Evolutionary conservation across 1,140 invertebrate genomes (phyloP).

Genomic region (Euwallacea fornicatus): DNA sequence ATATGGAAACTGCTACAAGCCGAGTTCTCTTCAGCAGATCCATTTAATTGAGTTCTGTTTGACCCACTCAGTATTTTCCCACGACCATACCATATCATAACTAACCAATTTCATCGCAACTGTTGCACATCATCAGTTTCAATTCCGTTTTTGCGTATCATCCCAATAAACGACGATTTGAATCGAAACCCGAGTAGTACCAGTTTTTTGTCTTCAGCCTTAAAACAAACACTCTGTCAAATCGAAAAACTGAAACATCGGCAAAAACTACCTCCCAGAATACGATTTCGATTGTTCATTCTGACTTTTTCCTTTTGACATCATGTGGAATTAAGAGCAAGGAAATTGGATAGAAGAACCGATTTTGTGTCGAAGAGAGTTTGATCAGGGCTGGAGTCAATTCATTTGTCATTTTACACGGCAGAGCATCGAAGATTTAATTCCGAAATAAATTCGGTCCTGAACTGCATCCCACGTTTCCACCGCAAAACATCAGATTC

Average conservation of each 20-base stretch:
- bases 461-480: not conserved
- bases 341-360: not conserved
- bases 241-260: constrained; percentile 15
- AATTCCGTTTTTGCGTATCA: constrained; percentile 11
- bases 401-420: too few relatives aligned
- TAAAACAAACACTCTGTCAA: constrained; percentile 25
- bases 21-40: too few relatives aligned
- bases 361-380: not conserved
- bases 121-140: constrained; percentile 14
- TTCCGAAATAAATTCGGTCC: not conserved
- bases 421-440: too few relatives aligned
- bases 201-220: constrained; percentile 1
- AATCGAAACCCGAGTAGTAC: constrained; percentile 20
- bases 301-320: not conserved
- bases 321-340: not conserved
- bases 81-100: constrained; percentile 16
- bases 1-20: too few relatives aligned
- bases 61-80: constrained; percentile 14
- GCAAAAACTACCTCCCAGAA: constrained; percentile 29
- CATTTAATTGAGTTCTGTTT: not conserved
- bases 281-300: not conserved
- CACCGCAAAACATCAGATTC: constrained; percentile 12
- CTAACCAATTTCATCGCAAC: constrained; percentile 22
- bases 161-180: constrained; percentile 24
- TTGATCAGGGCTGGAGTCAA: not conserved